phyloP scores from a whole-genome alignment of 2,797 vertebrate genomes.

The Synaphobranchus kaupii region DNA sequence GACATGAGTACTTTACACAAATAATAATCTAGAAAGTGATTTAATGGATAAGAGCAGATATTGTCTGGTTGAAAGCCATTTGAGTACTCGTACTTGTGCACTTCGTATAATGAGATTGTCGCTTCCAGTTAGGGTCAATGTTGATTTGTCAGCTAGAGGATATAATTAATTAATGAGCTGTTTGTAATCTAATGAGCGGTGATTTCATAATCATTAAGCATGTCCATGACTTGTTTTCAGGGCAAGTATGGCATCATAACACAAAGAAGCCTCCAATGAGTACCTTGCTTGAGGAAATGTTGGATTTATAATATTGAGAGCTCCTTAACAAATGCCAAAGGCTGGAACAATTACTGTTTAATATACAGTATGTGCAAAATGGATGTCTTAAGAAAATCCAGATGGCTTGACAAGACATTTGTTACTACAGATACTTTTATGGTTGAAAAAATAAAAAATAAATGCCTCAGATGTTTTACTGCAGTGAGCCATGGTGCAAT shows the following conservation, averaged over 20 bases:
- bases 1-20: background rate
- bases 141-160: background rate
- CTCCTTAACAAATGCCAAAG: background rate
- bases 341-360: background rate
- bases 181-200: background rate
- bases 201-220: background rate
- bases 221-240: background rate
- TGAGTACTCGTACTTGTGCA: background rate
- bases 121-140: background rate
- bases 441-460: background rate
- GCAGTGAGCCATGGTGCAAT: background rate
- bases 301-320: background rate
- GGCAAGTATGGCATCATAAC: background rate
- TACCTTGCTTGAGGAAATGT: background rate
- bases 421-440: background rate
- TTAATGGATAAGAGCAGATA: background rate
- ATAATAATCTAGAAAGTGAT: background rate
- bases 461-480: slow-evolving; percentile 6
- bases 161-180: background rate
- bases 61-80: background rate
- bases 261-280: background rate
- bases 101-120: background rate
- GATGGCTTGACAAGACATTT: background rate
- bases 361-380: background rate
- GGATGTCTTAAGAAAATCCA: background rate